Evolutionary conservation across 2,113 vertebrate genomes (phyloP).

Genomic region (Thinocorus orbignyianus): DNA sequence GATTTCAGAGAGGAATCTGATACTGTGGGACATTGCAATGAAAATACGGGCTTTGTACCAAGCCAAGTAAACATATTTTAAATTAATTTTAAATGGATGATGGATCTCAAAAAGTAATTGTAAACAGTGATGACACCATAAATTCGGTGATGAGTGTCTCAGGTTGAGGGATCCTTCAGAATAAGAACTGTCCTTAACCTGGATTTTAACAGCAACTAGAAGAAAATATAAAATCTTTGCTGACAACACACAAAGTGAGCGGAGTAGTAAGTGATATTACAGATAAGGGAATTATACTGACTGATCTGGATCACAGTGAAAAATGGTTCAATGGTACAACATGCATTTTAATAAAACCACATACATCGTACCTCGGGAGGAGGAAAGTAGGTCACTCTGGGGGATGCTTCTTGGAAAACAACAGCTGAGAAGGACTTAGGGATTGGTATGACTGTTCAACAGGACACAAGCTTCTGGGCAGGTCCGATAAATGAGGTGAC

Average conservation of each 20-base stretch:
- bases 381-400: background rate
- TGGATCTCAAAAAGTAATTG: background rate
- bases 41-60: background rate
- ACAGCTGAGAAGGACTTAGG: background rate
- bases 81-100: background rate
- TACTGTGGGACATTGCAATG: background rate
- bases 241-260: background rate
- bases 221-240: conserved; percentile 15
- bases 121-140: background rate
- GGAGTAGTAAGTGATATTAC: background rate
- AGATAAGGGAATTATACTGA: background rate
- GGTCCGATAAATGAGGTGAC: background rate
- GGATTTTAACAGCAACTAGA: background rate
- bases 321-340: background rate
- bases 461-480: background rate
- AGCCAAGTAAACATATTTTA: background rate
- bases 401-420: conserved; percentile 5
- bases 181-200: background rate
- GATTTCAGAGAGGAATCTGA: conserved; percentile 40
- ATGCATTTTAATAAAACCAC: conserved; percentile 26
- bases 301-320: conserved; percentile 17
- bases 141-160: background rate
- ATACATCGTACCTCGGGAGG: accelerated
- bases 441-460: background rate
- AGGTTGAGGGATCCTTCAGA: background rate